phyloP scores from a whole-genome alignment of 2,797 vertebrate genomes.

The Cynopterus sphinx region DNA sequence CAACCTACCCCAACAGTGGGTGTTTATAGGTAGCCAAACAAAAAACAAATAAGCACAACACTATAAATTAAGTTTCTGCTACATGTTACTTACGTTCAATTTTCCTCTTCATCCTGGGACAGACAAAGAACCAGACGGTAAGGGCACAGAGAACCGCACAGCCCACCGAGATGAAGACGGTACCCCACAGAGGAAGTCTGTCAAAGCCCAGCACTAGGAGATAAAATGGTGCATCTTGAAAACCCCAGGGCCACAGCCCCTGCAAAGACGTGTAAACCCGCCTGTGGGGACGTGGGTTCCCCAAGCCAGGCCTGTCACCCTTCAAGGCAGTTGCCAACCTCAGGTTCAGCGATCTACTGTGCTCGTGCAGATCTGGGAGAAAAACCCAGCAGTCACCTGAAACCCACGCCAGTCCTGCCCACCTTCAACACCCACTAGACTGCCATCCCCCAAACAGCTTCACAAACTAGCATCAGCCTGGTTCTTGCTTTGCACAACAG shows the following conservation, averaged over 20 bases:
- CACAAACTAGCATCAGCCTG: background rate
- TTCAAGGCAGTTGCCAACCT: background rate
- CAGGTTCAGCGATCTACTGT: background rate
- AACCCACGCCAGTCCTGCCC: background rate
- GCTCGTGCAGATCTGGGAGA: background rate
- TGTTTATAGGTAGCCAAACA: background rate
- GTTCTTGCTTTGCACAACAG: background rate
- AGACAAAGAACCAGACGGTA: constrained; percentile 95
- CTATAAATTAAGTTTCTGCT: background rate
- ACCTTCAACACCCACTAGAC: background rate
- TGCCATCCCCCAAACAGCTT: background rate
- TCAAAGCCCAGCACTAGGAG: constrained; percentile 97
- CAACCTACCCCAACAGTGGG: background rate
- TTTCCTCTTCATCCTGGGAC: constrained; percentile 95
- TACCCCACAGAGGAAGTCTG: constrained; percentile 94
- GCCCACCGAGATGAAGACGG: constrained; percentile 91
- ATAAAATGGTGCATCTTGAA: constrained; percentile 86
- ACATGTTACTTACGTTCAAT: constrained; percentile 91
- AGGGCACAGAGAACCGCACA: constrained; percentile 91
- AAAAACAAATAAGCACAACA: background rate
- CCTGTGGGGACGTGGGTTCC: constrained; percentile 10
- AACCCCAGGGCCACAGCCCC: constrained; percentile 73
- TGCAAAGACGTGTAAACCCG: constrained; percentile 1
- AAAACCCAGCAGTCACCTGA: background rate
- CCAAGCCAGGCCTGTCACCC: constrained; percentile 48